These are phyloP conservation scores for Sylvilagus floridanus DNA, from an alignment of 2,797 vertebrate genomes.

Conservation along the genomic window DNA sequence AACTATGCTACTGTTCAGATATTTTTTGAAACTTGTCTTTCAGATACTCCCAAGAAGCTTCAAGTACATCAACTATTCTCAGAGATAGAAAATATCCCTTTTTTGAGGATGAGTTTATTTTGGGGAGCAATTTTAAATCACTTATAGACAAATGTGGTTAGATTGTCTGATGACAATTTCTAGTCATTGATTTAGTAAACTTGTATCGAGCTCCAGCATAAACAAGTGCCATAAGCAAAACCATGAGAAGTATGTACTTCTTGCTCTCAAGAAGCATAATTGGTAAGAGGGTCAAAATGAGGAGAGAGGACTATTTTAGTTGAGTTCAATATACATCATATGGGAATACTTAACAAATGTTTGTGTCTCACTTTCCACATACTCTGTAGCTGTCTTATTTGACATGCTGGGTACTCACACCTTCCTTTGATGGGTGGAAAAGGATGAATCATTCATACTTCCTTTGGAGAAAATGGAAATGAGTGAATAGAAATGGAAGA, in stretches of 20 bases:
- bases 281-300: neutral
- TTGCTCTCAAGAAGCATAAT: neutral
- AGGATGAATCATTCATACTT: neutral
- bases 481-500: neutral
- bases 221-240: neutral
- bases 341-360: neutral
- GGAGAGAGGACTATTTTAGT: neutral
- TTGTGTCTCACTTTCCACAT: neutral
- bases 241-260: neutral
- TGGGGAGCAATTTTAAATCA: neutral
- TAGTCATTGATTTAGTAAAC: neutral
- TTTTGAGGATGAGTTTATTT: neutral
- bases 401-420: neutral
- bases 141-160: neutral
- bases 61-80: neutral
- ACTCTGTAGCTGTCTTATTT: neutral
- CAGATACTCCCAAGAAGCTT: neutral
- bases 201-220: neutral
- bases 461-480: neutral
- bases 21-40: neutral
- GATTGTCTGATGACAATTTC: neutral
- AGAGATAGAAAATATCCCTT: neutral
- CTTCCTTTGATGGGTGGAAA: neutral
- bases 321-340: neutral
- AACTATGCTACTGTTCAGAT: neutral